Base-by-base conservation (phyloP, 1,140 invertebrate species). In the Bombus cullumanus region DNA sequence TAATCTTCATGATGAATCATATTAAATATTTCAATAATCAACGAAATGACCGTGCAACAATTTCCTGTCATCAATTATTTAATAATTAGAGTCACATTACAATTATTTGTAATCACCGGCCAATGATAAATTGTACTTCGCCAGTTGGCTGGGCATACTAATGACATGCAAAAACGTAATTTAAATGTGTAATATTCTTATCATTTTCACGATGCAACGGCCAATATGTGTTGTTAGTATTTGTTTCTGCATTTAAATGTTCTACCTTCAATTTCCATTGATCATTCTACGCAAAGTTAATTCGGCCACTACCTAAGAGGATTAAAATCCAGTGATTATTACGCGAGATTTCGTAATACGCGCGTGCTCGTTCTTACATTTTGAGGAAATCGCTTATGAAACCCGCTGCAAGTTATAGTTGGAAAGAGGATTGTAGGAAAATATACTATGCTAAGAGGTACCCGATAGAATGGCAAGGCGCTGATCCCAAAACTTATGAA, bases 1-100 rank as follows among this genome's bases (percentile, higher is more conserved):
- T 88, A 90, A 90, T 86, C 86, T 90, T 88, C 77, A 37, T 64
- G 73, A 78, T 81, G 68, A 79, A 73, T 83, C 68, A n/a, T 77
- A 83, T 78, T 83, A 83, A 77, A 78, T 78, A 78, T 83, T 83
- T 83, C 74, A 69, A 78, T 83, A 78, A 77, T 69, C 64, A 59
- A 69, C 47, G 74, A 57, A 69, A 83, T 71, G 75, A 37, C 43
- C 74, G 9, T 53, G 64, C 66, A 83, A 69, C 75, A 69, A 83
- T 76, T 76, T 68, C 64, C 22, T 18, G n/a, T 15, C 39, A 79
- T 79, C 66, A 47, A 79, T 84, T 84, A 84, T 84, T 79, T 75
- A 79, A 79, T 84, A 84, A 79, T 84, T 79, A 78, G 82, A 84
- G 66, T 79, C 66, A 47, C 13, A 62, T 84, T 84, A 84, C 82